phyloP scores from a whole-genome alignment of 1,140 invertebrate species.

The Phocides pigmalion region DNA sequence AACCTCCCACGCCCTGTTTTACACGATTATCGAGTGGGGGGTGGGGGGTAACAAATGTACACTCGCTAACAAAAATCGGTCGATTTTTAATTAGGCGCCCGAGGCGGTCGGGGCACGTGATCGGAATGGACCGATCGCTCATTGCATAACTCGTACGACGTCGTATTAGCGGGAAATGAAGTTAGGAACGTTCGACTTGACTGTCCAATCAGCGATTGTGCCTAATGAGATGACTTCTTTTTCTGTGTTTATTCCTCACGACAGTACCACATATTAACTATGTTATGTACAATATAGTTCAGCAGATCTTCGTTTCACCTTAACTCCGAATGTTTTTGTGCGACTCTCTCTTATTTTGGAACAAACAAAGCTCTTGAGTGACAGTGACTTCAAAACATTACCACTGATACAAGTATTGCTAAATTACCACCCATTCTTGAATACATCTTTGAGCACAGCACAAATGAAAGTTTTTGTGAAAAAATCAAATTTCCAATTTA shows the following conservation, averaged over 20 bases:
- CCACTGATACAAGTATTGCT: too few species aligned
- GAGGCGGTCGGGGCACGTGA: constrained; percentile 63
- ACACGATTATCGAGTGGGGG: constrained; percentile 57
- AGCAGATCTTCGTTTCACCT: neutral
- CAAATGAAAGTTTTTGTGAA: too few species aligned
- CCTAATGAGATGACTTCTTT: constrained; percentile 58
- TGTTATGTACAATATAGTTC: too few species aligned
- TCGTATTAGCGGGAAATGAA: constrained; percentile 62
- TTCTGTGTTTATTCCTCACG: constrained; percentile 42
- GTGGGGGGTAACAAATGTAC: constrained; percentile 55
- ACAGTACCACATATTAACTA: constrained; percentile 3
- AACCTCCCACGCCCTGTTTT: constrained; percentile 56
- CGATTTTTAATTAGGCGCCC: constrained; percentile 77
- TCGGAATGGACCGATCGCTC: constrained; percentile 63
- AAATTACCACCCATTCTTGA: neutral
- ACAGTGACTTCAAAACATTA: neutral
- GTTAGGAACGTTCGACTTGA: constrained; percentile 60
- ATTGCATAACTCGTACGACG: constrained; percentile 57
- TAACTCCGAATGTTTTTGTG: neutral
- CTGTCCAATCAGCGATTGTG: constrained; percentile 67
- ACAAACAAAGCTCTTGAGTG: neutral
- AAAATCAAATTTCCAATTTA: too few species aligned
- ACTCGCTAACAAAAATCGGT: constrained; percentile 72
- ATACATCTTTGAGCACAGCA: neutral
- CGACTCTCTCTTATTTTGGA: neutral